These are phyloP conservation scores for Tichodroma muraria DNA, from an alignment of 2,113 vertebrate genomes.

Conservation along the genomic window DNA sequence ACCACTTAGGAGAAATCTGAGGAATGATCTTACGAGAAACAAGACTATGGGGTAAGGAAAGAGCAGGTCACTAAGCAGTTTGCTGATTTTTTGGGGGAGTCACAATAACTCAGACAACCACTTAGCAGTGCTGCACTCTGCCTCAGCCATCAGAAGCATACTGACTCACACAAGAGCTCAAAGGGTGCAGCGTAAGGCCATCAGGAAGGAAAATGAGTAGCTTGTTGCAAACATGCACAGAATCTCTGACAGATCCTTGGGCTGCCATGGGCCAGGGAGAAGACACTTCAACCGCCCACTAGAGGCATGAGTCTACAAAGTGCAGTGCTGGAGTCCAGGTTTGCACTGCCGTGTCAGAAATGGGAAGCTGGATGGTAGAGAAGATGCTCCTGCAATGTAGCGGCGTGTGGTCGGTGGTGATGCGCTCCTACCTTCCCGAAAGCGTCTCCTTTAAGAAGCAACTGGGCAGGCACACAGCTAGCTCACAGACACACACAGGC, in stretches of 20 bases:
- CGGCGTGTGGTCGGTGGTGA: too few species aligned
- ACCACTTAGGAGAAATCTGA: background rate
- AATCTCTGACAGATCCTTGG: background rate
- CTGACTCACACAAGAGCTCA: background rate
- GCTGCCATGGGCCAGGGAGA: background rate
- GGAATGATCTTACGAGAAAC: fast-evolving
- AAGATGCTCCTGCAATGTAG: background rate
- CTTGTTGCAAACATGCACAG: background rate
- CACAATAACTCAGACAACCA: background rate
- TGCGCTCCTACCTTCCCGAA: too few species aligned
- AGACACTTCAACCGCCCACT: background rate
- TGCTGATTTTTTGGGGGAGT: background rate
- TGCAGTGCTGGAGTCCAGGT: too few species aligned
- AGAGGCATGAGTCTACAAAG: background rate
- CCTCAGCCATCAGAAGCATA: background rate
- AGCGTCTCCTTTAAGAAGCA: too few species aligned
- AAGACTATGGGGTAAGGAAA: background rate
- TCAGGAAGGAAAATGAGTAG: background rate
- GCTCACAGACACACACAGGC: too few species aligned
- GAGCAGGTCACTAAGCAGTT: background rate
- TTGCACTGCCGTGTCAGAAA: background rate
- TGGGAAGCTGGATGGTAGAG: background rate
- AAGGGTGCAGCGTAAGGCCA: background rate
- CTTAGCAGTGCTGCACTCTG: background rate
- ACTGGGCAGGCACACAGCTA: too few species aligned